Base-by-base conservation (phyloP, 2,797 vertebrate genomes). In the Strix occidentalis region DNA sequence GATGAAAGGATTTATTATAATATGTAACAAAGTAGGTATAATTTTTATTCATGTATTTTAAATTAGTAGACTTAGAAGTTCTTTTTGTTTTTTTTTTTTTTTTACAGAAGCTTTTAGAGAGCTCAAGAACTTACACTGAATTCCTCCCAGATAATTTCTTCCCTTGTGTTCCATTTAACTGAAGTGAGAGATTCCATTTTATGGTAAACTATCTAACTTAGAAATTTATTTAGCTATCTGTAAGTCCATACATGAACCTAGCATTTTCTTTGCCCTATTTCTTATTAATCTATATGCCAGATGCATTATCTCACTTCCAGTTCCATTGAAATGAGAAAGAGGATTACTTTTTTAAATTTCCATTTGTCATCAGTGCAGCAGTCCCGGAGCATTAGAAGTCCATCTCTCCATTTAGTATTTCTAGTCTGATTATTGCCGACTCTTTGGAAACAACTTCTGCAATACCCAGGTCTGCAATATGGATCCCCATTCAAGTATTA, bases 381-480 rank as follows among this genome's bases (percentile, higher is more conserved):
- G 69, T 81, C 50, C 64, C 64, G 50, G 45, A 79, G 56, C 39
- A 72, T 23, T 58, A 81, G n/a, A 82, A 84, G 45, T 79, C 56
- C 54, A 46, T 69, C n/a, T 76, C 56, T 37, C n/a, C 43, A 37
- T 70, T 85, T 89, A 77, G 23, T 61, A 94, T 87, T 84, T 87
- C 68, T 61, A 57, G 48, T 43, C 53, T 84, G 41, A 80, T 83
- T 94, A 60, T 35, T 85, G 37, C 16, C 57, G n/a, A 48, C 26
- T 57, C 18, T 70, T 91, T 89, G 79, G 48, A 80, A 95, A 89
- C 37, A 94, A 70, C 48, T 93, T 80, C 51, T 94, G 84, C 74
- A 80, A 43, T 66, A 83, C 70, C 29, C 72, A 82, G 29, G 21
- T 39, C 35, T 90, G 43, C 43, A 92, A 33, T 24, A 69, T 13